Conservation (phyloP, 2,888 invertebrate genomes). For the Heliconius hortense region DNA sequence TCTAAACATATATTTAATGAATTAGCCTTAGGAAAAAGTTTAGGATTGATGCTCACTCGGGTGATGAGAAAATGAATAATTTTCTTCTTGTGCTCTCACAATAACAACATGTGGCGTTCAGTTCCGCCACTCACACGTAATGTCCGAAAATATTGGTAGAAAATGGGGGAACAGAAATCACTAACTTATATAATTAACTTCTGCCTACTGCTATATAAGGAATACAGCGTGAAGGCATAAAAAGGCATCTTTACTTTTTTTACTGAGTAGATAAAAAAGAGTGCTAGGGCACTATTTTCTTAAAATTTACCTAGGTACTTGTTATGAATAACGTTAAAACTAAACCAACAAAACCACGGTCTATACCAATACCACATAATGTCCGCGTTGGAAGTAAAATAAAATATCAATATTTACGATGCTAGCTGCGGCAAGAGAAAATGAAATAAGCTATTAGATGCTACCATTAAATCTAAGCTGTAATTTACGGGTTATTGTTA, state of each 20-base stretch:
- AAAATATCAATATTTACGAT: slow-evolving; percentile 20
- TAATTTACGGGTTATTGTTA: background rate
- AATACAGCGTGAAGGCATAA: background rate
- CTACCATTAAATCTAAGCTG: background rate
- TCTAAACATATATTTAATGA: too few species aligned
- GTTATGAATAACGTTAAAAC: background rate
- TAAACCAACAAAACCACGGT: background rate
- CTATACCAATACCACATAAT: background rate
- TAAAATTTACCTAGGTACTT: background rate
- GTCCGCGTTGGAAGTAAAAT: background rate
- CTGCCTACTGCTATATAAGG: background rate
- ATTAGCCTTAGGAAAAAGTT: too few species aligned
- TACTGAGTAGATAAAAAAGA: background rate
- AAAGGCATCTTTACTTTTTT: too few species aligned
- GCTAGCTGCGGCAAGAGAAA: background rate
- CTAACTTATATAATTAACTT: background rate
- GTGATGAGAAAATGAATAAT: too few species aligned
- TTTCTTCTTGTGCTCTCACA: too few species aligned
- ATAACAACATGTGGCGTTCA: too few species aligned
- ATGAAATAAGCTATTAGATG: slow-evolving; percentile 8
- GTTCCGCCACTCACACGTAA: too few species aligned
- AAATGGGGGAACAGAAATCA: too few species aligned
- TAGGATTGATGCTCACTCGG: too few species aligned
- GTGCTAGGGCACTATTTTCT: background rate
- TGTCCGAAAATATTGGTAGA: too few species aligned